Conservation (phyloP, 2,888 invertebrate genomes). For the Drosophila yooni region DNA sequence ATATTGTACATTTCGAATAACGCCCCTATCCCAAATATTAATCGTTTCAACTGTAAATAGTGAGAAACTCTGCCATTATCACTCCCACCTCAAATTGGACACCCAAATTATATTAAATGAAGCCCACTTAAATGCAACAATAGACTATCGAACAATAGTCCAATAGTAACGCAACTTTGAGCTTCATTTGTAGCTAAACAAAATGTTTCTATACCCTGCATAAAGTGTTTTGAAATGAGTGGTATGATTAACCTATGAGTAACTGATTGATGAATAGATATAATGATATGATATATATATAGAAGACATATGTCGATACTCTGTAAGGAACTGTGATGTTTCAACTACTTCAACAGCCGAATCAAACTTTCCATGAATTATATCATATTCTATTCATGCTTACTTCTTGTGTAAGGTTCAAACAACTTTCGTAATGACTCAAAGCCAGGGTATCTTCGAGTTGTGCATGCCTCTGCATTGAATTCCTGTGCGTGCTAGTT, state of each 20-base stretch:
- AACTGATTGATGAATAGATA: too few species aligned
- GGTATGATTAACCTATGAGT: neutral
- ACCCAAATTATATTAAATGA: slow-evolving; percentile 14
- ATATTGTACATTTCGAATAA: neutral
- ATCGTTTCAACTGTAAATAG: slow-evolving; percentile 1
- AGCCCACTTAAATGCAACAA: slow-evolving; percentile 21
- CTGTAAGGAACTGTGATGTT: too few species aligned
- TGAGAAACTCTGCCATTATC: slow-evolving; percentile 2
- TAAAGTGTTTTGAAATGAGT: neutral
- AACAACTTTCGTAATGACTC: too few species aligned
- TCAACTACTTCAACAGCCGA: too few species aligned
- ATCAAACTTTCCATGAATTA: too few species aligned
- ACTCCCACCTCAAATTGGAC: neutral
- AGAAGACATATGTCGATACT: too few species aligned
- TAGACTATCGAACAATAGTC: slow-evolving; percentile 28
- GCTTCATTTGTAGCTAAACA: slow-evolving; percentile 4
- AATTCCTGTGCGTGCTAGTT: slow-evolving; percentile 17
- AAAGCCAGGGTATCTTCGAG: slow-evolving; percentile 20
- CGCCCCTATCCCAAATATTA: slow-evolving; percentile 16
- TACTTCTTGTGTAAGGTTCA: too few species aligned
- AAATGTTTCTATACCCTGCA: neutral
- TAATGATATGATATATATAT: fast-evolving
- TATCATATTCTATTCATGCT: too few species aligned
- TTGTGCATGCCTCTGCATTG: neutral
- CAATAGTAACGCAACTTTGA: slow-evolving; percentile 1